Base-by-base conservation (phyloP, 1,140 invertebrate species). In the Paralvinella palmiformis region DNA sequence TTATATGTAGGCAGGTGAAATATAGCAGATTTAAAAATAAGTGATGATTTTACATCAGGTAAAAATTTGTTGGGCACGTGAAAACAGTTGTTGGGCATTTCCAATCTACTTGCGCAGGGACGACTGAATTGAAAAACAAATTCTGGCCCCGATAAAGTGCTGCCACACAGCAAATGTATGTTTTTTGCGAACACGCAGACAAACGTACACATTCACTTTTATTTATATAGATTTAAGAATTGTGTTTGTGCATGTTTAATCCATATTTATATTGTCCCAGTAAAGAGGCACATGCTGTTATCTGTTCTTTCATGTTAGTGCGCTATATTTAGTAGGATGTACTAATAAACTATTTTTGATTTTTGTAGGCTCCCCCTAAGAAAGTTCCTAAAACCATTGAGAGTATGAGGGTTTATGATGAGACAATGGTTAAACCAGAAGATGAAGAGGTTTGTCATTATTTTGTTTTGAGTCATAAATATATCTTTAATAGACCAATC, bases 301-400 rank as follows among this genome's bases (percentile, higher is more conserved):
- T 6, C 17, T 57, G 4, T 29, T 20, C 15, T 57, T 57, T 29
- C 13, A 27, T 13, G 7, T 35, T 57, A 7, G 29, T 35, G 7
- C 10, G 27, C 55, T 7, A 57, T 57, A 6, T 7, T 32, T 6
- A 5, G n/a, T 31, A 57, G 7, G 5, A 22, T 57, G n/a, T n/a
- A n/a, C n/a, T n/a, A n/a, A n/a, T n/a, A n/a, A n/a, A 45, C 4
- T 27, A 48, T 60, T 32, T 60, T 20, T 60, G 24, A n/a, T 35
- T 64, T 33, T 44, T 66, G 31, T 29, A 68, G 64, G 75, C 72
- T 31, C 71, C 72, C 41, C 86, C 88, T 17, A 91, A 91, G 72
- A 84, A 89, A 80, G 81, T 86, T 0, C 95, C 95, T 0, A 89
- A 92, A 71, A 99, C 96, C 0, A 86, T 99, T 67, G 96, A 99